These are phyloP conservation scores for Limanda limanda DNA, from an alignment of 2,113 vertebrate species.

Conservation along the genomic window DNA sequence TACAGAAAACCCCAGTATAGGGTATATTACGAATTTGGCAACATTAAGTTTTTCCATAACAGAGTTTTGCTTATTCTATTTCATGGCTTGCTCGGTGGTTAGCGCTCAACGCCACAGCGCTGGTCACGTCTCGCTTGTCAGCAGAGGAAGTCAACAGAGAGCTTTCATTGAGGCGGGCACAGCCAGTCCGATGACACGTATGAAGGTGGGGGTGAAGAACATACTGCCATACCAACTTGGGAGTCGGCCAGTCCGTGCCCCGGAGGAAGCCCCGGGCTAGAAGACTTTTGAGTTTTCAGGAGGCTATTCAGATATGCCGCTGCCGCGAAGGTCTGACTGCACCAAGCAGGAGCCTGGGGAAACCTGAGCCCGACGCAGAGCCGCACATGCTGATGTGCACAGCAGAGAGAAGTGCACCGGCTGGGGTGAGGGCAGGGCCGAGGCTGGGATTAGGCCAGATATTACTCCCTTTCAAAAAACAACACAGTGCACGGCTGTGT, in stretches of 20 bases:
- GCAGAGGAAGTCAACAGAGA: conserved; percentile 80
- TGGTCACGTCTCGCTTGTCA: conserved; percentile 76
- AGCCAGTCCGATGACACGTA: conserved; percentile 74
- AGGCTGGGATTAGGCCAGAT: conserved; percentile 67
- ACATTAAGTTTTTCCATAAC: conserved; percentile 37
- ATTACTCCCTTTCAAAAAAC: conserved; percentile 57
- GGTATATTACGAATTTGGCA: conserved; percentile 46
- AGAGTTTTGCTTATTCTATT: conserved; percentile 68
- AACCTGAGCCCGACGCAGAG: conserved; percentile 60
- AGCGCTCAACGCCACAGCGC: conserved; percentile 56
- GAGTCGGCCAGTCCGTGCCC: conserved; percentile 36
- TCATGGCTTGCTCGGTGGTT: conserved; percentile 53
- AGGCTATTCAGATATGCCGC: conserved; percentile 38
- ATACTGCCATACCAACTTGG: conserved; percentile 29
- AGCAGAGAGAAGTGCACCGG: conserved; percentile 58
- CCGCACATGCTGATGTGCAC: conserved; percentile 66
- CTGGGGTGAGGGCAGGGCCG: conserved; percentile 44
- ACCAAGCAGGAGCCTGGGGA: conserved; percentile 56
- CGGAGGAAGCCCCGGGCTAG: conserved; percentile 31
- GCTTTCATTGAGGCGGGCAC: conserved; percentile 57
- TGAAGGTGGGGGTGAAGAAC: conserved; percentile 52
- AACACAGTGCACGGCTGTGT: conserved; percentile 63
- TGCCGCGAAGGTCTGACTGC: conserved; percentile 33
- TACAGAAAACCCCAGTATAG: conserved; percentile 17
- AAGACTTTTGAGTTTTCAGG: conserved; percentile 44